These are phyloP conservation scores for Xanthia togata DNA, from an alignment of 2,888 invertebrate species.

Conservation along the genomic window DNA sequence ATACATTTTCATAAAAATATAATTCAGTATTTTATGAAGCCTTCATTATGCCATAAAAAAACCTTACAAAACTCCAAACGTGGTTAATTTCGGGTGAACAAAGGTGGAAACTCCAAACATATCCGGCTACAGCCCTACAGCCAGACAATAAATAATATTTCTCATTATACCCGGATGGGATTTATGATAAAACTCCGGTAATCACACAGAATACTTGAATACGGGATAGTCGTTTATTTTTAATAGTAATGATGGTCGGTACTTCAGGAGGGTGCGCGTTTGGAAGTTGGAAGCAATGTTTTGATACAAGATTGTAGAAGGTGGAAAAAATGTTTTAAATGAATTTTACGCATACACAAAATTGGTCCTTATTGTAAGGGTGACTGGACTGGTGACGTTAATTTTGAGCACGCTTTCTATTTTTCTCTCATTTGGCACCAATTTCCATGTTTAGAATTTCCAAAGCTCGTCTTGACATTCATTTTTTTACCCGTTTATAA, in stretches of 20 bases:
- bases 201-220: slow-evolving; percentile 69
- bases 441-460: background rate
- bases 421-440: background rate
- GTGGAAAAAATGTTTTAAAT: background rate
- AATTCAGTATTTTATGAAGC: slow-evolving; percentile 28
- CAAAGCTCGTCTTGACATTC: background rate
- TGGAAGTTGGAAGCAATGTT: background rate
- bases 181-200: slow-evolving; percentile 75
- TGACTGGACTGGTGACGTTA: no score
- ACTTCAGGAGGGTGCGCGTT: background rate
- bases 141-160: slow-evolving; percentile 85
- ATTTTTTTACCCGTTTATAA: slow-evolving; percentile 5
- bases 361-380: background rate
- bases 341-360: background rate
- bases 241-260: slow-evolving; percentile 47
- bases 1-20: slow-evolving; percentile 24
- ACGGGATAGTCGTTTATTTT: slow-evolving; percentile 57
- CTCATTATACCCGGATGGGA: slow-evolving; percentile 79
- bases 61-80: slow-evolving; percentile 28
- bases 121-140: slow-evolving; percentile 50
- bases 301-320: background rate
- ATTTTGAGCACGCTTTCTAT: background rate
- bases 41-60: slow-evolving; percentile 27
- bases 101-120: slow-evolving; percentile 39
- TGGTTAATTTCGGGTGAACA: slow-evolving; percentile 37